These are phyloP conservation scores for Morus bassanus DNA, from an alignment of 2,797 vertebrate genomes.

Conservation along the genomic window DNA sequence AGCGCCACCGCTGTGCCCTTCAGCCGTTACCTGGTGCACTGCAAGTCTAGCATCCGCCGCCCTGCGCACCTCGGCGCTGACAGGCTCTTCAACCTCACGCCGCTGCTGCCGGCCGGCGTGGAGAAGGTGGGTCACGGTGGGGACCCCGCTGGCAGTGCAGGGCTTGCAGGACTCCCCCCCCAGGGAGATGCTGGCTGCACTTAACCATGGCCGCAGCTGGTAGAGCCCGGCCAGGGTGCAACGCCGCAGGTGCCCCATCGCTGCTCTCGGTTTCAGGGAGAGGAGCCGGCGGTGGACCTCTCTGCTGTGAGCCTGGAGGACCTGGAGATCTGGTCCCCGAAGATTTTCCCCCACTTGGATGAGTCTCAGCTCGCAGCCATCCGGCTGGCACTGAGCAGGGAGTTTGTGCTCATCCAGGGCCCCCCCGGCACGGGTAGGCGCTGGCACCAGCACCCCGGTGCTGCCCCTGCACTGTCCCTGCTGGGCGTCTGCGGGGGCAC, in stretches of 20 bases:
- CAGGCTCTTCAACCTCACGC: neutral
- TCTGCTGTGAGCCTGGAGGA: neutral
- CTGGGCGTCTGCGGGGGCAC: neutral
- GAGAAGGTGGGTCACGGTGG: neutral
- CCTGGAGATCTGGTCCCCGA: neutral
- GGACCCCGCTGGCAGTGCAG: neutral
- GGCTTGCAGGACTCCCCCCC: neutral
- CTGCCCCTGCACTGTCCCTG: neutral
- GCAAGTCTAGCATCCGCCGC: neutral
- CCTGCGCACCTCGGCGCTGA: neutral
- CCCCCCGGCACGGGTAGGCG: neutral
- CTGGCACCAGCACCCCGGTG: accelerated
- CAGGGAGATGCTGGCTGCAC: neutral
- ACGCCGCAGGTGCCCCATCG: neutral
- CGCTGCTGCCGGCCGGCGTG: neutral
- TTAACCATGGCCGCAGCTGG: neutral
- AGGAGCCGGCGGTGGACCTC: neutral
- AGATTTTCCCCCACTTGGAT: neutral
- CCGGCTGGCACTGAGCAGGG: neutral
- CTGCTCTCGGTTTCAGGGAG: neutral
- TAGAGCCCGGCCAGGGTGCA: neutral
- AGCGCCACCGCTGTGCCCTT: neutral
- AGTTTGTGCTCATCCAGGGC: neutral
- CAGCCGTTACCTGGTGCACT: neutral
- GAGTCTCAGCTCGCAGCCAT: neutral